Conservation (phyloP, 2,797 vertebrate genomes). For the Danio jaintianensis region DNA sequence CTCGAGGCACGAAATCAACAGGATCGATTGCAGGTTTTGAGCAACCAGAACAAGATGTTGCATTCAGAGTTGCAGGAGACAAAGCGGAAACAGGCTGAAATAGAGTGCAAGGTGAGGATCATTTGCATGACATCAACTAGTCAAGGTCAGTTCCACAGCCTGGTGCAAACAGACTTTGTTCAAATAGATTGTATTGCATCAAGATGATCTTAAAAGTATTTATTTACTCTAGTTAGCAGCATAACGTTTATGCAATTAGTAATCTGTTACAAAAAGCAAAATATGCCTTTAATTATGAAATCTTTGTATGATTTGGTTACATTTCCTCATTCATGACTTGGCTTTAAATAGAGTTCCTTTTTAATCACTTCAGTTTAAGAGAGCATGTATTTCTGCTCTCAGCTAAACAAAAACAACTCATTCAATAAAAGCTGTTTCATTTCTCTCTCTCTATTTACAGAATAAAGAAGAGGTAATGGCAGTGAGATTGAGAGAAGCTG, state of each 20-base stretch:
- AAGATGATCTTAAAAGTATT: background rate
- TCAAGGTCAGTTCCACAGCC: background rate
- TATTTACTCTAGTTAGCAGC: background rate
- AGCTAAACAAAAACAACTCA: background rate
- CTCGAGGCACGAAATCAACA: constrained; percentile 83
- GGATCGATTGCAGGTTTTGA: constrained; percentile 85
- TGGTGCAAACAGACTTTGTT: background rate
- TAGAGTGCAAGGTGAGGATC: constrained; percentile 91
- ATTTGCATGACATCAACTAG: constrained; percentile 5
- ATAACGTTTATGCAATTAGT: background rate
- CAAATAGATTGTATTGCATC: background rate
- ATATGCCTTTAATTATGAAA: background rate
- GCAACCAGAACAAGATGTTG: constrained; percentile 89
- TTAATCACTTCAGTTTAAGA: constrained; percentile 43
- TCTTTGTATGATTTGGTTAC: constrained; percentile 7
- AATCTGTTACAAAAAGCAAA: background rate
- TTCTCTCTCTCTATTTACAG: constrained; percentile 69
- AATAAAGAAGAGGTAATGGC: constrained; percentile 99
- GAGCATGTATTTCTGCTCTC: constrained; percentile 16
- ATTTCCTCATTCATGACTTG: constrained; percentile 30
- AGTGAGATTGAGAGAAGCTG: constrained; percentile 93
- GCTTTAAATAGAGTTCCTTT: constrained; percentile 61
- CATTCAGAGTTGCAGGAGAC: constrained; percentile 86
- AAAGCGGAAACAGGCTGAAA: constrained; percentile 92
- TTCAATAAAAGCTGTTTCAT: constrained; percentile 13